These are phyloP conservation scores for Gobiocypris rarus DNA, from an alignment of 2,113 vertebrate species.

Conservation along the genomic window DNA sequence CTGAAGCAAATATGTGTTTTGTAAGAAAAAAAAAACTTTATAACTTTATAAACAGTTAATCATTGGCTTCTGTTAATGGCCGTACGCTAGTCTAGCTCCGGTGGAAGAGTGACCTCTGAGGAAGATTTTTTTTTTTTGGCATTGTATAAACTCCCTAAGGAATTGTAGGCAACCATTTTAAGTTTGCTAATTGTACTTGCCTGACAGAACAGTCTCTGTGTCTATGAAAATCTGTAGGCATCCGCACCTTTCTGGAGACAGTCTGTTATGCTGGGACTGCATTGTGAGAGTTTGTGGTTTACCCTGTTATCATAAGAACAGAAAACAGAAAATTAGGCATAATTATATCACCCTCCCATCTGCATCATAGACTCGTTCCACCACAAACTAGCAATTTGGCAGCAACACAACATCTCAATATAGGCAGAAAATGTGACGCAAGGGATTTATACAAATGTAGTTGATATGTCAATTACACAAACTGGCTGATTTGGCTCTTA, in stretches of 20 bases:
- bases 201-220: not conserved
- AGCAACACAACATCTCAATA: slow-evolving; percentile 30
- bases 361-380: slow-evolving; percentile 51
- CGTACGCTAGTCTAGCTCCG: no score
- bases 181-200: not conserved
- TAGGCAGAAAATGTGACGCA: not conserved
- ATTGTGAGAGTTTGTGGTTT: slow-evolving; percentile 46
- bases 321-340: slow-evolving; percentile 54
- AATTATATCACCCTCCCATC: slow-evolving; percentile 60
- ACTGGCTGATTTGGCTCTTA: not conserved
- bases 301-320: slow-evolving; percentile 52
- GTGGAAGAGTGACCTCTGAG: no score
- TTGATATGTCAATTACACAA: slow-evolving; percentile 4
- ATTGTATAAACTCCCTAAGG: no score
- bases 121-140: no score
- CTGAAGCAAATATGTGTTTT: no score
- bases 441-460: not conserved
- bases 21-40: no score
- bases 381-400: slow-evolving; percentile 56
- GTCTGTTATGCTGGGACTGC: slow-evolving; percentile 37
- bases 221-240: not conserved
- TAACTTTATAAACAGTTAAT: no score
- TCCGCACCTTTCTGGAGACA: not conserved
- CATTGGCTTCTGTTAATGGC: no score
- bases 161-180: not conserved